Percentiles rank a stretch among this genome's conserved stretches.
These are phyloP conservation scores for Lutjanus campechanus DNA, from an alignment of 2,797 vertebrate genomes.

Conservation along the genomic window DNA sequence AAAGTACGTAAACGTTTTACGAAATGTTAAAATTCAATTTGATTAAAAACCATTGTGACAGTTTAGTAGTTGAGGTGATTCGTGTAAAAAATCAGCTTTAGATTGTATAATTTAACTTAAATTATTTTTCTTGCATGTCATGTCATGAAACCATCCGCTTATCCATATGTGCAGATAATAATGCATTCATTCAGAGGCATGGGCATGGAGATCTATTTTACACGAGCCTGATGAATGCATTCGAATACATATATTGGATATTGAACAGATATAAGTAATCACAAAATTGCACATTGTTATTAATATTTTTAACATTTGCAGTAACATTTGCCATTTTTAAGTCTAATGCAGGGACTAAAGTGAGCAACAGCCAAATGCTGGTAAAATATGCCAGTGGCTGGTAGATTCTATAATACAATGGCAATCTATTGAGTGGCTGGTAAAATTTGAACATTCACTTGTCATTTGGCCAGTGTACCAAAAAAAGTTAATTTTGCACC, in stretches of 20 bases:
- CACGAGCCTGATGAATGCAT: not conserved
- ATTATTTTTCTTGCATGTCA: not conserved
- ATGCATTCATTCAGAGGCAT: not conserved
- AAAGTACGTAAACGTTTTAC: not conserved
- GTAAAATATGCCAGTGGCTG: too few relatives aligned
- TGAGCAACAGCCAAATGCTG: too few relatives aligned
- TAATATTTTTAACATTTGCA: not conserved
- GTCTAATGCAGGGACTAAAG: too few relatives aligned
- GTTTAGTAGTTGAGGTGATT: not conserved
- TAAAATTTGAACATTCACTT: too few relatives aligned
- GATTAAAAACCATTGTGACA: not conserved
- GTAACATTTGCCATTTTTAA: not conserved
- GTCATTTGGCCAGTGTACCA: too few relatives aligned
- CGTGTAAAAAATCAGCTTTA: not conserved
- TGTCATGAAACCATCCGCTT: not conserved
- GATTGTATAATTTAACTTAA: not conserved
- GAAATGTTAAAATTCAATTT: not conserved
- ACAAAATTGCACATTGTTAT: not conserved
- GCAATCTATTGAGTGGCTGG: too few relatives aligned
- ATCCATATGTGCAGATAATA: too few relatives aligned
- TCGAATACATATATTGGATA: too few relatives aligned
- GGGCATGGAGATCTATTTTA: not conserved
- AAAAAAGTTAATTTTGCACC: too few relatives aligned
- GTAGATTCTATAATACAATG: too few relatives aligned
- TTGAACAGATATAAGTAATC: too few relatives aligned